Percentiles rank a stretch among this genome's conserved stretches.
Evolutionary conservation across 2,888 invertebrate genomes (phyloP).

Genomic region (Leptura quadrifasciata): DNA sequence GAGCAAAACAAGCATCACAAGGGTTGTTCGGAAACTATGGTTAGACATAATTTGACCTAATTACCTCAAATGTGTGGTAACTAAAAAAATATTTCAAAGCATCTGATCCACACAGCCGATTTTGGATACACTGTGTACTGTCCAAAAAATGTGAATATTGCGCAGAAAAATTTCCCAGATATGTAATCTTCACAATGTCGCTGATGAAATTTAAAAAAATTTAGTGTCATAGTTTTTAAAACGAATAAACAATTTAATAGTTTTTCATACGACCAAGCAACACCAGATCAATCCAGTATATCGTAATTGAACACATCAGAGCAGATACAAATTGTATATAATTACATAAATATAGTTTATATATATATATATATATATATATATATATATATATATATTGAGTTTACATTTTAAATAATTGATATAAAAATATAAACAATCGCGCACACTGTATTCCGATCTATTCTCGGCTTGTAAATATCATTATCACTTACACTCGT

Average conservation of each 20-base stretch:
- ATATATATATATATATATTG: too few relatives aligned
- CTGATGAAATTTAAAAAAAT: background rate
- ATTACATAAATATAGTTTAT: background rate
- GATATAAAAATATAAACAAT: constrained; percentile 15
- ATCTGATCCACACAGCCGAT: too few relatives aligned
- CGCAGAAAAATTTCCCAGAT: too few relatives aligned
- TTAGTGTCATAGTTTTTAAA: background rate
- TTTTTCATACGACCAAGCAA: background rate
- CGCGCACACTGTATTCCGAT: background rate
- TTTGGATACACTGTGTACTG: too few relatives aligned
- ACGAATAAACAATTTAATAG: background rate
- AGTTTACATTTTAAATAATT: background rate
- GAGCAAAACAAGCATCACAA: too few relatives aligned
- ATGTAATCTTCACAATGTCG: background rate
- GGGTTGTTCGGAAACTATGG: too few relatives aligned
- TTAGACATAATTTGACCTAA: too few relatives aligned
- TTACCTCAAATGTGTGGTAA: too few relatives aligned
- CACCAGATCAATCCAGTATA: background rate
- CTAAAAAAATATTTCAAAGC: too few relatives aligned
- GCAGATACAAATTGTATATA: background rate
- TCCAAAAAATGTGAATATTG: too few relatives aligned
- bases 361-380: background rate
- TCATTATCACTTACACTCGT: constrained; percentile 9
- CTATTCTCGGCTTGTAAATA: constrained; percentile 23
- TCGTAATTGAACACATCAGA: background rate